Percentiles rank a stretch among this genome's conserved stretches.
These are phyloP conservation scores for Phengaris arion DNA, from an alignment of 2,888 invertebrate genomes.

Conservation along the genomic window DNA sequence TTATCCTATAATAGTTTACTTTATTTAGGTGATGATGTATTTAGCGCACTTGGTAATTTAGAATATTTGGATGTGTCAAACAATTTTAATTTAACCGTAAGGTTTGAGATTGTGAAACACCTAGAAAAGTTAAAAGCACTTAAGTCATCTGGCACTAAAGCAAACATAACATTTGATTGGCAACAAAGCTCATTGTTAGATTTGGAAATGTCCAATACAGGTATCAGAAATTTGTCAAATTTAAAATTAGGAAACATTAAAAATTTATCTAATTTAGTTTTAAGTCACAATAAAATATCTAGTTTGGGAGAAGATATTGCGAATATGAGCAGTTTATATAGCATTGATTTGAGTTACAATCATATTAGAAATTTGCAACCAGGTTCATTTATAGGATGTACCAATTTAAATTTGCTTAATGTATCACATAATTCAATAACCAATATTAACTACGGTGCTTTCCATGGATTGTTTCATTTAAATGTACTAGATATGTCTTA, in stretches of 20 bases:
- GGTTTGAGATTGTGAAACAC: slow-evolving; percentile 41
- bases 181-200: slow-evolving; percentile 40
- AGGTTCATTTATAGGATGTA: slow-evolving; percentile 55
- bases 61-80: slow-evolving; percentile 54
- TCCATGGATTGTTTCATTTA: slow-evolving; percentile 51
- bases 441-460: slow-evolving; percentile 54
- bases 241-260: slow-evolving; percentile 36
- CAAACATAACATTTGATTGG: slow-evolving; percentile 44
- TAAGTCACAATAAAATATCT: slow-evolving; percentile 51
- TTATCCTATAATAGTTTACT: slow-evolving; percentile 51
- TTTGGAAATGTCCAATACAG: slow-evolving; percentile 48
- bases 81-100: slow-evolving; percentile 49
- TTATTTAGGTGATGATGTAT: slow-evolving; percentile 43
- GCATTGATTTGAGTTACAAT: slow-evolving; percentile 58
- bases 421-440: slow-evolving; percentile 57
- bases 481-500: slow-evolving; percentile 55
- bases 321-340: slow-evolving; percentile 44
- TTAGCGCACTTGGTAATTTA: slow-evolving; percentile 47
- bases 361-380: slow-evolving; percentile 55
- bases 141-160: slow-evolving; percentile 49
- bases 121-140: slow-evolving; percentile 44
- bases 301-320: slow-evolving; percentile 47
- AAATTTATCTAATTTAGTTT: slow-evolving; percentile 43
- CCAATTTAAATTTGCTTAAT: slow-evolving; percentile 48
- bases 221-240: slow-evolving; percentile 45